Percentiles rank a stretch among this genome's conserved stretches.
phyloP scores from a whole-genome alignment of 2,888 invertebrate genomes.

The Drosophila colorata region DNA sequence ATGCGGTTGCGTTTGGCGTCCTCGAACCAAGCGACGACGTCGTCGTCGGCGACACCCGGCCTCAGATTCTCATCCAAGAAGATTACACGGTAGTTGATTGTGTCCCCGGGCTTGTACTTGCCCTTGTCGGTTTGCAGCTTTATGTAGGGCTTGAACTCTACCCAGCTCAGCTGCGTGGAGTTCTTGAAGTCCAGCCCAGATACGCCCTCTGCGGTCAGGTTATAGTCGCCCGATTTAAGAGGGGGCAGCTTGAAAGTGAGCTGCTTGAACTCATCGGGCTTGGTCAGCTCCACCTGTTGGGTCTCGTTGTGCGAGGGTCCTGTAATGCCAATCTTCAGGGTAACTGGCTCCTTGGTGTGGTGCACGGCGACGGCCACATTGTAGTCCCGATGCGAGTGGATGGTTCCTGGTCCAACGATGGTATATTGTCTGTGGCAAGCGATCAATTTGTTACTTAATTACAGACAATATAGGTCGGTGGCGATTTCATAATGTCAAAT shows the following conservation, averaged over 20 bases:
- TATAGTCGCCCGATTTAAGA: conserved; percentile 88
- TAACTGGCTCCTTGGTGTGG: conserved; percentile 70
- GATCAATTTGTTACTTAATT: conserved; percentile 10
- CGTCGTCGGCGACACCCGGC: conserved; percentile 88
- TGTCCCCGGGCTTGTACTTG: conserved; percentile 94
- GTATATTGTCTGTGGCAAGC: conserved; percentile 87
- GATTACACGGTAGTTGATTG: conserved; percentile 89
- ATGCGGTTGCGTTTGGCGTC: conserved; percentile 92
- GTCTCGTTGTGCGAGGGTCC: conserved; percentile 77
- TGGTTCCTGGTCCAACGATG: conserved; percentile 91
- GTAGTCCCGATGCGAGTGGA: conserved; percentile 93
- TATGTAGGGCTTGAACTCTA: conserved; percentile 85
- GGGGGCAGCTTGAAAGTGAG: conserved; percentile 73
- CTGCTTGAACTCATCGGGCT: conserved; percentile 66
- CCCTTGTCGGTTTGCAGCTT: conserved; percentile 97
- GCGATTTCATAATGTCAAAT: conserved; percentile 20
- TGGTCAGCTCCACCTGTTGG: conserved; percentile 66
- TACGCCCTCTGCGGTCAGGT: conserved; percentile 90
- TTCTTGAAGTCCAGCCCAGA: conserved; percentile 91
- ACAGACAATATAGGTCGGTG: conserved; percentile 30
- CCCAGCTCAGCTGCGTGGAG: conserved; percentile 89
- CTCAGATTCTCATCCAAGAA: conserved; percentile 89
- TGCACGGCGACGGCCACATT: conserved; percentile 90
- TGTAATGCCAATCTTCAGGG: conserved; percentile 76
- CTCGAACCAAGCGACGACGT: conserved; percentile 88